These are phyloP conservation scores for Zaprionus africanus DNA, from an alignment of 1,140 invertebrate genomes.

Conservation along the genomic window DNA sequence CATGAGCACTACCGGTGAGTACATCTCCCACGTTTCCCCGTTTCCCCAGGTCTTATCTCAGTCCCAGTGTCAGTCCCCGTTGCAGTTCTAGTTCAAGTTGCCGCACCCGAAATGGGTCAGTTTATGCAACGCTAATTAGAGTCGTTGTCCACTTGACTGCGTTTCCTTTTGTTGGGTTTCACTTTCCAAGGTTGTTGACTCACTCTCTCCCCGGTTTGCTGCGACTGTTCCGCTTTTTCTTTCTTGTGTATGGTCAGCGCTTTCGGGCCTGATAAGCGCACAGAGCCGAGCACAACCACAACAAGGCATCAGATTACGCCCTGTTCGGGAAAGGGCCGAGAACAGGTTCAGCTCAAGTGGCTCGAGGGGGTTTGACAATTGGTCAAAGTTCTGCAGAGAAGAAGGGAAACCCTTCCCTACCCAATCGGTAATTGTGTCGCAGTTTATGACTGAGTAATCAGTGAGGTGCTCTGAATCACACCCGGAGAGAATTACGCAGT, in stretches of 20 bases:
- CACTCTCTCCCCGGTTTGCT: conserved; percentile 27
- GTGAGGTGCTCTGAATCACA: not conserved
- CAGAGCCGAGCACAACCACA: conserved; percentile 30
- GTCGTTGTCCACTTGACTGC: conserved; percentile 45
- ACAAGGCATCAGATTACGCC: conserved; percentile 54
- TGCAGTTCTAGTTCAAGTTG: conserved; percentile 4
- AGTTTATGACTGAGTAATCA: too few species aligned
- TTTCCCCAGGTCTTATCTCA: not conserved
- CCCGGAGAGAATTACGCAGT: not conserved
- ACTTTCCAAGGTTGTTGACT: conserved; percentile 77
- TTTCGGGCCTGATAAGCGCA: conserved; percentile 35
- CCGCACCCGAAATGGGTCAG: conserved; percentile 59
- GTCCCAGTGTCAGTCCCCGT: not conserved
- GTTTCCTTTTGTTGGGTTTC: conserved; percentile 57
- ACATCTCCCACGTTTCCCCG: not conserved
- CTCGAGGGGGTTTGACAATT: not conserved
- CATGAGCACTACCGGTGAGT: conserved; percentile 38
- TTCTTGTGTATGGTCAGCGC: conserved; percentile 57
- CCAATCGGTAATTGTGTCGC: too few species aligned
- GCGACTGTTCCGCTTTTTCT: not conserved
- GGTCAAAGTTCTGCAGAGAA: not conserved
- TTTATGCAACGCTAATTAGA: conserved; percentile 42
- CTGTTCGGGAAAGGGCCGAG: not conserved
- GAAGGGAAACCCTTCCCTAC: not conserved
- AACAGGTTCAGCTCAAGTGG: not conserved